Percentiles rank a stretch among this genome's conserved stretches.
Evolutionary conservation across 2,888 invertebrate genomes (phyloP).

Genomic region (Calameuta filiformis): DNA sequence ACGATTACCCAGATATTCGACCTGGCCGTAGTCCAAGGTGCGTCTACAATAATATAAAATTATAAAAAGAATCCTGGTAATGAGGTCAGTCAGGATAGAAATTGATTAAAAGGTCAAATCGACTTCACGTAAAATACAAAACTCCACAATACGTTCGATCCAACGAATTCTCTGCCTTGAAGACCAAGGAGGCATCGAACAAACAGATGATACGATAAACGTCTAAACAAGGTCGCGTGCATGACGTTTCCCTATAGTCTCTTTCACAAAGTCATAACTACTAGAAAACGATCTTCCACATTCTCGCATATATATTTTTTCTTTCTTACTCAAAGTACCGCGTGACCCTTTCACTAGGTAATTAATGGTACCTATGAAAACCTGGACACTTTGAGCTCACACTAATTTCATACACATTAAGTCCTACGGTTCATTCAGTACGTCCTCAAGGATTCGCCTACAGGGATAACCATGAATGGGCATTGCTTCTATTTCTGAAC

Average conservation of each 20-base stretch:
- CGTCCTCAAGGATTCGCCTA: not conserved
- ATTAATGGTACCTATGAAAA: not conserved
- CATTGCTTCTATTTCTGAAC: not conserved
- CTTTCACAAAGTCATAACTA: not conserved
- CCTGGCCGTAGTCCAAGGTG: not conserved
- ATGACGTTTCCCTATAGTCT: not conserved
- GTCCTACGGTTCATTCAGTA: not conserved
- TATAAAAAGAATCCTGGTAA: not conserved
- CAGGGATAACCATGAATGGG: not conserved
- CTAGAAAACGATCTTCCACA: not conserved
- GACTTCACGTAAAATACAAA: not conserved
- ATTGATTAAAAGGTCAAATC: not conserved
- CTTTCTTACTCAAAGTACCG: not conserved
- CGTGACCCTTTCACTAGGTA: not conserved
- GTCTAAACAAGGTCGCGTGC: not conserved
- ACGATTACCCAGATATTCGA: not conserved
- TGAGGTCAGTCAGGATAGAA: not conserved
- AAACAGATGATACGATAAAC: not conserved
- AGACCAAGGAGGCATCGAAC: not conserved
- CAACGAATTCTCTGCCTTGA: not conserved
- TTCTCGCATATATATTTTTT: not conserved
- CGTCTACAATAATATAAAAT: not conserved
- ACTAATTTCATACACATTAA: not conserved
- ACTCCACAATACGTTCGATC: not conserved
- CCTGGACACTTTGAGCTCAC: not conserved